Evolutionary conservation across 2,888 invertebrate genomes (phyloP), one percentile per base, ranked within the genome.

Genomic region (Drosophila maculinotata): DNA sequence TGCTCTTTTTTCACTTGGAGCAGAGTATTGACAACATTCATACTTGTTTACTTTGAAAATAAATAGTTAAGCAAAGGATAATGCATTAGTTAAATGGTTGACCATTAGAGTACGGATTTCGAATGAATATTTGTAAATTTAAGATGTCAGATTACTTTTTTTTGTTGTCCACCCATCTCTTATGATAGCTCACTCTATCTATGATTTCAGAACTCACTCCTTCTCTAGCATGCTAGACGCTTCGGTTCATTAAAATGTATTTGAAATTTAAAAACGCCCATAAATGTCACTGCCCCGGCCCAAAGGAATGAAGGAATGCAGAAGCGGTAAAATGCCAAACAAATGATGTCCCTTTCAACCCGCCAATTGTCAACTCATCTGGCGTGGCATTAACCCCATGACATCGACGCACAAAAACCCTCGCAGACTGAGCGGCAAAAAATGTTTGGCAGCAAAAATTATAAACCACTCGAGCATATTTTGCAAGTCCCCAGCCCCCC

Each of bases 391-490:
- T 79, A 80, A 79, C 81, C 76, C 81, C 76, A 66, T 72, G 72
- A 66, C 62, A 72, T 58, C 63, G 44, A 28, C 59, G 9, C 30
- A 49, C 41, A 41, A 64, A 60, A 62, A 59, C 35, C 52, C 14
- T 8, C 20, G 44, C 69, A 72, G 65, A 69, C 74, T 48, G 52
- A 33, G 52, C 28, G 44, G 42, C 63, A 75, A 77, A 75, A 76
- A 80, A 66, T 74, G 64, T 78, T 77, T 79, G 77, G 59, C 69
- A 80, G 76, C 76, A 66, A 79, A 79, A 79, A 79, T 79, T 75
- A 80, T 80, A 80, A 79, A 80, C 81, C 81, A 79, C 81, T 80
- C 81, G 78, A 79, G 81, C 78, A 79, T 79, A 79, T 80, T 79
- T 80, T 75, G 78, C 76, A 75, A 78, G 76, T 80, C 63, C 71